A percentile compares a stretch with the other conserved stretches of the same genome.
Conservation (phyloP, 2,113 vertebrate genomes). For the Puffinus mauretanicus region DNA sequence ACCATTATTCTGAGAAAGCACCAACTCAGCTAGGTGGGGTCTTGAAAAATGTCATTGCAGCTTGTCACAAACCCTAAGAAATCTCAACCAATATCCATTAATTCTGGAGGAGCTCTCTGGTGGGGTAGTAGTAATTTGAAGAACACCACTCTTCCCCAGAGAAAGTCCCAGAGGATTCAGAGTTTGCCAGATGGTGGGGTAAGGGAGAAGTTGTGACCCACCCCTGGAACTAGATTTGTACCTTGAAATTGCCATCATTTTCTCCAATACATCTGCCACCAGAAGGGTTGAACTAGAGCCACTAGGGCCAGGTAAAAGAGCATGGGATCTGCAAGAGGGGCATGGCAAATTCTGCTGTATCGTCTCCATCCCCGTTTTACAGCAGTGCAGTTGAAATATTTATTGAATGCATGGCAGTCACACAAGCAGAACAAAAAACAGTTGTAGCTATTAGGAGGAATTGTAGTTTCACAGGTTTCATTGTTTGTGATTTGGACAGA, state of each 20-base stretch:
- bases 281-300: neutral
- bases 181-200: neutral
- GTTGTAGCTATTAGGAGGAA: neutral
- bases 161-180: neutral
- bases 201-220: neutral
- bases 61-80: neutral
- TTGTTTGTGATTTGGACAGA: neutral
- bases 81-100: neutral
- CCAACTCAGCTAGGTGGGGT: neutral
- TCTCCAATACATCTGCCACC: neutral
- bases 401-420: neutral
- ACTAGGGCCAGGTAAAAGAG: neutral
- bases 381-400: neutral
- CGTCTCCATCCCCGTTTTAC: neutral
- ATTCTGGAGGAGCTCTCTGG: neutral
- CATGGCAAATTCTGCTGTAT: neutral
- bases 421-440: neutral
- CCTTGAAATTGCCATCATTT: neutral
- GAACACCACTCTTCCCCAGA: neutral
- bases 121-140: neutral
- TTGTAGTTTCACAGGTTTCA: neutral
- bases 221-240: neutral
- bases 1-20: neutral
- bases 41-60: neutral
- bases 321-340: neutral